Percentiles rank a stretch among this genome's conserved stretches.
phyloP scores from a whole-genome alignment of 2,888 invertebrate species.

The Exocentrus adspersus region DNA sequence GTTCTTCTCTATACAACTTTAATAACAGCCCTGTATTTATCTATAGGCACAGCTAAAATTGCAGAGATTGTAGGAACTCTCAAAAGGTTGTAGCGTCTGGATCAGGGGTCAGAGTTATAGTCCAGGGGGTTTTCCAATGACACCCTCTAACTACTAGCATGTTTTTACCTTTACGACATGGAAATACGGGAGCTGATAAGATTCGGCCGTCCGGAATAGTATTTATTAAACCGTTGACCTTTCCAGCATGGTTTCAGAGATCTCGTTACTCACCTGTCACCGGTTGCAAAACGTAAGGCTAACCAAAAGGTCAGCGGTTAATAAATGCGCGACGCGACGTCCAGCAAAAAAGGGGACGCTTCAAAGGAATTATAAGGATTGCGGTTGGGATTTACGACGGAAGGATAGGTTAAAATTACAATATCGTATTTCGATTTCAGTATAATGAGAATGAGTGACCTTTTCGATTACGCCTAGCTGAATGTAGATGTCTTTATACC shows the following conservation, averaged over 20 bases:
- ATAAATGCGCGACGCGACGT: constrained; percentile 26
- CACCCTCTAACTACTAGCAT: too few relatives aligned
- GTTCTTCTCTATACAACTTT: too few relatives aligned
- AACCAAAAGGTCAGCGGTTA: constrained; percentile 28
- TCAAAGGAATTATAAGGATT: constrained; percentile 21
- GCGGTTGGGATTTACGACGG: constrained; percentile 7
- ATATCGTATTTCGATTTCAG: constrained; percentile 10
- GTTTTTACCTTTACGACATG: constrained; percentile 1
- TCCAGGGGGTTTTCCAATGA: too few relatives aligned
- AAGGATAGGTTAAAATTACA: constrained; percentile 22
- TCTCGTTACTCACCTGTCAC: constrained; percentile 12
- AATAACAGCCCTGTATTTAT: too few relatives aligned
- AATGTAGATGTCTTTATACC: constrained; percentile 2
- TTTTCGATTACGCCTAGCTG: constrained; percentile 10
- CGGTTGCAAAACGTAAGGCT: too few relatives aligned
- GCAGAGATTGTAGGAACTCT: too few relatives aligned
- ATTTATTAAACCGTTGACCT: constrained; percentile 8
- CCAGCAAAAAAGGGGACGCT: constrained; percentile 21
- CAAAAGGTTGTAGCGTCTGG: too few relatives aligned
- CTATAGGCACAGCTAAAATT: too few relatives aligned
- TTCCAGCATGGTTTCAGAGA: constrained; percentile 7
- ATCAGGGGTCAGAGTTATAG: too few relatives aligned
- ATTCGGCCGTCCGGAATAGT: not conserved
- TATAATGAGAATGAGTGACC: constrained; percentile 6
- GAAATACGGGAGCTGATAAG: constrained; percentile 4